Base-by-base conservation (phyloP, 2,888 invertebrate genomes). In the Acrocera orbiculus region DNA sequence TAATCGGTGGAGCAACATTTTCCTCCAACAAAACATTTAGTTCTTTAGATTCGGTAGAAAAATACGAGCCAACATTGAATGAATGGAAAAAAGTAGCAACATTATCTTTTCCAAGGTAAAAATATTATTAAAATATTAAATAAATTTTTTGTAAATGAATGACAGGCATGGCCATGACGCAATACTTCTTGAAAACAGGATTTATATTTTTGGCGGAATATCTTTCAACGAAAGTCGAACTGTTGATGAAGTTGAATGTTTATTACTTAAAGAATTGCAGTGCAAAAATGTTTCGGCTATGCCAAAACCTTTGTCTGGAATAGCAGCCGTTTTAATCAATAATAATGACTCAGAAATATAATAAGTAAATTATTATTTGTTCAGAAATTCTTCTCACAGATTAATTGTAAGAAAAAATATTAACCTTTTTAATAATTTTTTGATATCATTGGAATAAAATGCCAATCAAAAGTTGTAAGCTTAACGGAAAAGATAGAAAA, bases 181-280 rank as follows among this genome's bases (percentile, higher is more conserved):
- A 28, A 44, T 38, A 14, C 6, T 22, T 20, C 27, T 48, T 31
- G 42, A 47, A 29, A 47, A 48, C 23, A 43, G 47, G 25, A 48
- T 49, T 28, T 39, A 46, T 16, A 42, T 51, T 30, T 40, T 51
- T 35, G 51, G 51, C n/a, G 51, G 50, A 16, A 47, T 50, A 11
- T 48, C 46, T 9, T 3, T 27, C 15, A 5, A 4, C 16, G 13
- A 26, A 34, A 15, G 38, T 39, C 30, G 68, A 27, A 69, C 74
- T 0, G 53, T 77, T 14, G 70, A 64, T 48, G 71, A 67, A 44
- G 71, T 73, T 17, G 77, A 78, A 51, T 73, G 73, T 27, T 76
- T 65, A 46, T 74, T 71, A 48, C 69, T 67, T 42, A 66, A 69
- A 48, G 62, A 70, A 36, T n/a, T 11, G 23, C 11, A 23, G 11